Evolutionary conservation across 1,140 invertebrate species (phyloP), one percentile per base, ranked within the genome.

Genomic region (Sinonovacula constricta): DNA sequence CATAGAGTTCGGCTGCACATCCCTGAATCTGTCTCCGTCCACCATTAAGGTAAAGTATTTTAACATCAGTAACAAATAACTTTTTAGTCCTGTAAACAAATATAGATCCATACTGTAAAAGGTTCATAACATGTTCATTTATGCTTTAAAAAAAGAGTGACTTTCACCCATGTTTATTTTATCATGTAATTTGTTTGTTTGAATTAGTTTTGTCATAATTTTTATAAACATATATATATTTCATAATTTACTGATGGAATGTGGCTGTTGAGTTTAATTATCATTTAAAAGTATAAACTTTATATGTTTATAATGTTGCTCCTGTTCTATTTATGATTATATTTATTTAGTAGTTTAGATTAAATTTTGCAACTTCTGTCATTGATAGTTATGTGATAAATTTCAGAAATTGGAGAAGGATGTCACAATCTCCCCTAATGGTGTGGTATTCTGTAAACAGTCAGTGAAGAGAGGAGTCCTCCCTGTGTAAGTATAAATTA

Each of bases 361-460:
- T 45, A 7, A 10, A 18, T 7, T 18, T 45, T 45, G 39, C 39
- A 45, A 45, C 18, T 7, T 18, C 7, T 45, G 18, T 10, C 39
- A 18, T 49, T 4, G 18, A 36, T 33, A 53, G 53, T 56, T 30
- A 39, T 15, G 15, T 75, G n/a, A 30, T 67, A 57, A 63, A 65
- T 83, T 83, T 91, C 93, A 84, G 91, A 93, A 86, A 82, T 80
- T 93, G 15, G 80, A 88, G 68, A 86, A 93, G 93, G 77, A 91
- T 74, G 92, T 99, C 0, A 96, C 95, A 81, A 94, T 98, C 87
- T 97, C 98, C 0, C 98, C 98, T 0, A 96, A 95, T 85, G 98
- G 98, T 14, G 95, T 98, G 1, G 97, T 94, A 0, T 99, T 98
- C 92, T 95, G 99, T 0, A 97, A 97, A 86, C 85, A 93, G 0